Base-by-base conservation (phyloP, 2,888 invertebrate genomes). In the Rhamphomyia laevipes region DNA sequence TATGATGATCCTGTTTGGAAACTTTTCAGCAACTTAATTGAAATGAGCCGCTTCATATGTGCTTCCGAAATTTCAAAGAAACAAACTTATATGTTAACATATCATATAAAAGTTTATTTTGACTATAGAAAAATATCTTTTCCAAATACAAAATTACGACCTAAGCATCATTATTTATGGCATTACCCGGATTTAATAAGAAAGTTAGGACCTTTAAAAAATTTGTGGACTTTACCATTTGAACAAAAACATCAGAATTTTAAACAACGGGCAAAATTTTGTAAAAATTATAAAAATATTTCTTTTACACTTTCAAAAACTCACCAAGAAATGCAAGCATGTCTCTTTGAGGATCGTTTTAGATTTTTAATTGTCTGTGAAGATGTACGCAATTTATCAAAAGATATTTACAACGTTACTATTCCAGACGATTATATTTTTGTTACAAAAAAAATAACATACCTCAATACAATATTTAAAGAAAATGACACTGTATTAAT, bases 201-300 rank as follows among this genome's bases (percentile, higher is more conserved):
- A 30, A 46, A 52, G 45, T 46, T 50, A 15, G 52, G 53, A 11
- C 53, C 53, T 9, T 27, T 55, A 38, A 53, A 45, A 35, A 6
- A 43, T n/a, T 23, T 55, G 2, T 55, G 55, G 51, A 55, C 52
- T 4, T 43, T 55, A 45, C 15, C 55, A 12, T 61, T 61, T 48
- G 58, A 61, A 52, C 56, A 57, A 31, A 60, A 61, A 45, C 58
- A 61, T 45, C 46, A 55, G 9, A 59, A 50, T 49, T 59, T 58
- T 42, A 60, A 59, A 53, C 52, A 50, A 51, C 37, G 46, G 11
- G 35, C 51, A 0, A 51, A 51, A 45, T 49, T 49, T 40, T 27
- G n/a, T 16, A 51, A 50, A 46, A 59, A 61, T 52, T 59, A 54
- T 35, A 55, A 54, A 52, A 56, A 51, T 41, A 23, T 49, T 16